Evolutionary conservation across 1,140 invertebrate species (phyloP).

Genomic region (Helicoverpa armigera): DNA sequence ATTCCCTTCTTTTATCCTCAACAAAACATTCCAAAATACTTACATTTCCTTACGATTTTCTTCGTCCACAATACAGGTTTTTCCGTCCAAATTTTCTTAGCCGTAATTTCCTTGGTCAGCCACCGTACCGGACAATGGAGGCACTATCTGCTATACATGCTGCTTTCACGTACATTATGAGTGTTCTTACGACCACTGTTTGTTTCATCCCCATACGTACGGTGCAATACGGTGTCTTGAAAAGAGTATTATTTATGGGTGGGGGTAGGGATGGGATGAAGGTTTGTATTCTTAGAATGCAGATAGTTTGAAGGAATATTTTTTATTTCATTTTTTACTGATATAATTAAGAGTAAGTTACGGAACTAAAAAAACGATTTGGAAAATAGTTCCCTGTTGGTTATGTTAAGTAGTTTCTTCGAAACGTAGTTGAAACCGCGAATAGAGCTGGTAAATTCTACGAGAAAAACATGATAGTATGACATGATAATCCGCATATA

Average conservation of each 20-base stretch:
- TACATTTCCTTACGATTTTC: not conserved
- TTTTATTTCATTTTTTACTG: too few species aligned
- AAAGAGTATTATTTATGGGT: slow-evolving; percentile 85
- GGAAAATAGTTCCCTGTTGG: too few species aligned
- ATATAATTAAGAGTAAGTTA: too few species aligned
- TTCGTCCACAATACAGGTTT: slow-evolving; percentile 37
- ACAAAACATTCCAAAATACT: not conserved
- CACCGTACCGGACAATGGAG: slow-evolving; percentile 74
- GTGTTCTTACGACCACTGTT: slow-evolving; percentile 66
- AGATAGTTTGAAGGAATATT: too few species aligned
- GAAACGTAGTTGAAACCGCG: too few species aligned
- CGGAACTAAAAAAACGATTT: too few species aligned
- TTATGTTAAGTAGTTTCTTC: too few species aligned
- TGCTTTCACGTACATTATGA: slow-evolving; percentile 61
- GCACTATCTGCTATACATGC: slow-evolving; percentile 53
- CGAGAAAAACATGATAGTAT: too few species aligned
- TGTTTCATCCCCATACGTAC: slow-evolving; percentile 70
- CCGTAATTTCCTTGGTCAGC: slow-evolving; percentile 72
- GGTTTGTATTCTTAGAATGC: not conserved
- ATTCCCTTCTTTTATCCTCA: not conserved
- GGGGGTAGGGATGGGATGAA: slow-evolving; percentile 31
- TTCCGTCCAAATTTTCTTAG: slow-evolving; percentile 34
- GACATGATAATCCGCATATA: too few species aligned
- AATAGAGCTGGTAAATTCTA: too few species aligned
- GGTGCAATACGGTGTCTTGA: slow-evolving; percentile 77